Percentiles rank a stretch among this genome's conserved stretches.
Conservation (phyloP, 2,888 invertebrate genomes). For the Terebella lapidaria region DNA sequence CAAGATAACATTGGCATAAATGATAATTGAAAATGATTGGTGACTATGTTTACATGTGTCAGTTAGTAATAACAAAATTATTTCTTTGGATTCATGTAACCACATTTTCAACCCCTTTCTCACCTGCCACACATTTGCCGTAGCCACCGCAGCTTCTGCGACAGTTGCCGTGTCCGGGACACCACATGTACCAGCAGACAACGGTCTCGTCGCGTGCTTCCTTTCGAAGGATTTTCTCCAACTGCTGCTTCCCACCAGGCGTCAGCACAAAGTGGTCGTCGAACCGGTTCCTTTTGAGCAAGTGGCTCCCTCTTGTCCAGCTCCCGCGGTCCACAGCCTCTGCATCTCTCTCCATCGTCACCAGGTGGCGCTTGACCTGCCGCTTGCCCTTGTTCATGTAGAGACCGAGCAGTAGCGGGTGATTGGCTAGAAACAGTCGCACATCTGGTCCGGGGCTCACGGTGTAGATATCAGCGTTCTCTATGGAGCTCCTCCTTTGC, state of each 20-base stretch:
- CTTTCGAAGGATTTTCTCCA: slow-evolving; percentile 26
- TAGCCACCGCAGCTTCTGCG: slow-evolving; percentile 39
- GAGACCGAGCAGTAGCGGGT: slow-evolving; percentile 34
- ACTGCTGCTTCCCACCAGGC: slow-evolving; percentile 28
- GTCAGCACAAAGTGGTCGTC: slow-evolving; percentile 41
- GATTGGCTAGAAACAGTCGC: slow-evolving; percentile 29
- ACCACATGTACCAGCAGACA: slow-evolving; percentile 47
- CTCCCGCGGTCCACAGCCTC: slow-evolving; percentile 33
- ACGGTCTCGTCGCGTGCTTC: slow-evolving; percentile 37
- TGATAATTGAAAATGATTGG: too few species aligned
- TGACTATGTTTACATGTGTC: too few species aligned
- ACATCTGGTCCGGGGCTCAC: slow-evolving; percentile 30
- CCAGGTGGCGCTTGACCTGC: slow-evolving; percentile 34
- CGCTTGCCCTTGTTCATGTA: slow-evolving; percentile 42
- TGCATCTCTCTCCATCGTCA: slow-evolving; percentile 28
- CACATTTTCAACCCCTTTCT: too few species aligned
- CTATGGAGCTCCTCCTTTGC: not conserved
- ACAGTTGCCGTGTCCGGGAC: slow-evolving; percentile 44
- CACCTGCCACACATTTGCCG: slow-evolving; percentile 35
- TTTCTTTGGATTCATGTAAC: too few species aligned
- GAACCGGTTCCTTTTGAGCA: slow-evolving; percentile 36
- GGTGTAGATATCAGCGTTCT: not conserved
- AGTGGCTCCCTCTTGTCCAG: slow-evolving; percentile 33
- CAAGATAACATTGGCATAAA: too few species aligned
- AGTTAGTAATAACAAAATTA: too few species aligned